phyloP scores from a whole-genome alignment of 2,888 invertebrate genomes.

The Platycnemis pennipes region DNA sequence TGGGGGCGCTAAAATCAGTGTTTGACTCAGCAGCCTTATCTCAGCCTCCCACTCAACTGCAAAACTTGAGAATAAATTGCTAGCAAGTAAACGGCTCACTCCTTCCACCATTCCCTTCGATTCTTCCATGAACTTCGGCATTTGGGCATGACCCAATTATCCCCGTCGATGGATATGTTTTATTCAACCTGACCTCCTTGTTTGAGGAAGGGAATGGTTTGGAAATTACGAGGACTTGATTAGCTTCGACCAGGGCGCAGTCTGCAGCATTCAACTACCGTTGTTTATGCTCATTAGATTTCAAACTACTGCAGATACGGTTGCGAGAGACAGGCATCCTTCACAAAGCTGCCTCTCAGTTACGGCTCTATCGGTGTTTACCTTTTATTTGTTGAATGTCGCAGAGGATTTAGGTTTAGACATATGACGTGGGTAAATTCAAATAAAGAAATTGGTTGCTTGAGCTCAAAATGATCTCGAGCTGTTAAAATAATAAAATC shows the following conservation, averaged over 20 bases:
- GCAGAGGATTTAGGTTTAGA: not conserved
- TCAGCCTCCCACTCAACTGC: not conserved
- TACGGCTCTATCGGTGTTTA: not conserved
- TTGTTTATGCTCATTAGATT: not conserved
- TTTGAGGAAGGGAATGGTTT: not conserved
- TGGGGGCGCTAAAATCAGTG: no score
- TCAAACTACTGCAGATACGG: not conserved
- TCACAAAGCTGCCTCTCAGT: not conserved
- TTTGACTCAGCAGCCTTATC: not conserved
- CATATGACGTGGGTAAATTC: not conserved
- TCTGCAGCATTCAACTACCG: not conserved
- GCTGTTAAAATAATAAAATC: no score
- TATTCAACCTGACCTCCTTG: not conserved
- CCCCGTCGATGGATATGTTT: not conserved
- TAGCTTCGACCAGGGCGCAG: not conserved
- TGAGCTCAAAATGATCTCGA: no score
- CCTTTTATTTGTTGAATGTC: not conserved
- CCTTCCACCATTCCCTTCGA: not conserved
- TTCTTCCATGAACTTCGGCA: conserved; percentile 5
- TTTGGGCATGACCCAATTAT: not conserved
- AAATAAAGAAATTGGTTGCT: no score
- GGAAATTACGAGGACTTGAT: not conserved
- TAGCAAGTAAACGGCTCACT: not conserved
- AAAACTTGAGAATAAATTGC: not conserved
- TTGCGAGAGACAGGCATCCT: not conserved